A percentile compares a stretch with the other conserved stretches of the same genome.
phyloP scores from a whole-genome alignment of 2,888 invertebrate species.

The Adelognathus sp. region DNA sequence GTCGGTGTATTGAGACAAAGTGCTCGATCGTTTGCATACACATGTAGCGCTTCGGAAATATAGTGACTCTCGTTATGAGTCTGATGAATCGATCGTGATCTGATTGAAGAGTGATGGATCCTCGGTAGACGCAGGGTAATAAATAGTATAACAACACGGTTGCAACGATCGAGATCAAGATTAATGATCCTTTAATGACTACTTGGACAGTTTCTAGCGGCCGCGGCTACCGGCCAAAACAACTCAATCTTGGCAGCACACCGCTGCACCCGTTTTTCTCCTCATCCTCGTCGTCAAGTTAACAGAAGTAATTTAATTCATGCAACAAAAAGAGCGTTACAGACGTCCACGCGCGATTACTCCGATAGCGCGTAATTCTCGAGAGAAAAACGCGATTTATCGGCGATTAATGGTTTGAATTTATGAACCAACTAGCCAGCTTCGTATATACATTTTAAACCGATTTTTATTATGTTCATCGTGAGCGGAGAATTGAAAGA shows the following conservation, averaged over 20 bases:
- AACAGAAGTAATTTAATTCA: background rate
- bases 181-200: conserved; percentile 77
- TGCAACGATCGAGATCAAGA: conserved; percentile 68
- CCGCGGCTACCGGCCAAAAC: conserved; percentile 69
- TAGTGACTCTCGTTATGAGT: conserved; percentile 43
- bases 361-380: conserved; percentile 15
- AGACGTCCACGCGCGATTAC: conserved; percentile 5
- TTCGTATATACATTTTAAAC: background rate
- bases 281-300: conserved; percentile 21
- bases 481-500: background rate
- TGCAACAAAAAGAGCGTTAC: background rate
- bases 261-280: conserved; percentile 7
- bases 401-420: conserved; percentile 7
- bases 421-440: conserved; percentile 3
- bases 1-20: conserved; percentile 7
- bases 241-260: conserved; percentile 65
- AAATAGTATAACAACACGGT: conserved; percentile 59
- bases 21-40: background rate
- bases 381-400: background rate
- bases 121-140: conserved; percentile 54
- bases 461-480: background rate
- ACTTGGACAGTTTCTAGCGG: conserved; percentile 69
- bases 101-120: conserved; percentile 61
- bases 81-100: conserved; percentile 64
- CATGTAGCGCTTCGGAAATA: conserved; percentile 22